Percentiles rank a stretch among this genome's conserved stretches.
Conservation (phyloP, 2,797 vertebrate species). For the Bradypus variegatus region DNA sequence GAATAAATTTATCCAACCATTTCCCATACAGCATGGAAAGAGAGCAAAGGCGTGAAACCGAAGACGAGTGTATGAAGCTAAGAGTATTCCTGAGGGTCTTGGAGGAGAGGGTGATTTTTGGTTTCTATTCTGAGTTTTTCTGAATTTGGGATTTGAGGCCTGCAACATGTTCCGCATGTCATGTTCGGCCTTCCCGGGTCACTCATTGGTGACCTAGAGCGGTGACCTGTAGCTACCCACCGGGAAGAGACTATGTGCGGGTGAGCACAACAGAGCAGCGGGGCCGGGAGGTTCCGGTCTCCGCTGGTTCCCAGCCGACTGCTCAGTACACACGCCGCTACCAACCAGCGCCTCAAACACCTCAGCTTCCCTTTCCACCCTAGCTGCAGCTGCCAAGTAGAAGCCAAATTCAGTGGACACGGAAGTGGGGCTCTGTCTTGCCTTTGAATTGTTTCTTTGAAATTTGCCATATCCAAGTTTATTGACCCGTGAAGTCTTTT, state of each 20-base stretch:
- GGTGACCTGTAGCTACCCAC: not conserved
- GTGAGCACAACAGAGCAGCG: not conserved
- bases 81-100: not conserved
- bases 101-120: not conserved
- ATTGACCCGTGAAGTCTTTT: not conserved
- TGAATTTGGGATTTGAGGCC: not conserved
- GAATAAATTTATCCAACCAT: not conserved
- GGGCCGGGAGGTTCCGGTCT: not conserved
- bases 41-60: not conserved
- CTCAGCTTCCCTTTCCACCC: not conserved
- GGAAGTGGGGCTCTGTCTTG: not conserved
- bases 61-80: not conserved
- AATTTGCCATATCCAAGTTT: not conserved
- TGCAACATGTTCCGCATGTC: not conserved
- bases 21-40: not conserved
- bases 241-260: not conserved
- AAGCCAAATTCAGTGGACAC: not conserved
- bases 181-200: not conserved
- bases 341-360: not conserved
- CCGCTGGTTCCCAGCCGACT: not conserved
- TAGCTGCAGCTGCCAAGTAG: not conserved
- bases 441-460: not conserved
- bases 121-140: not conserved
- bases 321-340: not conserved
- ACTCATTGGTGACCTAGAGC: not conserved